phyloP scores from a whole-genome alignment of 1,140 invertebrate genomes.

The Hesperophylax magnus region DNA sequence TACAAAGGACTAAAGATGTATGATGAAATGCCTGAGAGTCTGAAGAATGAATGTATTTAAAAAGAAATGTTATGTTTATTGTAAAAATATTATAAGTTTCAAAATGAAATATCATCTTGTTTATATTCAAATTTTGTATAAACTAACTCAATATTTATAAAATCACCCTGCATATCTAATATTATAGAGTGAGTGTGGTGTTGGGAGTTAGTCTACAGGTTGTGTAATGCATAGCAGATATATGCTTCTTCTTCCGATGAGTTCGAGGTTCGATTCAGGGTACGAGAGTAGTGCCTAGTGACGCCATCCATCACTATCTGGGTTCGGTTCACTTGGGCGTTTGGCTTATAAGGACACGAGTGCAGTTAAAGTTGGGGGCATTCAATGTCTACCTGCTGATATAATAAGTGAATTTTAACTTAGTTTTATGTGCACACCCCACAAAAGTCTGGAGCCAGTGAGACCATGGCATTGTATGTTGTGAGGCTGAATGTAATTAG shows the following conservation, averaged over 20 bases:
- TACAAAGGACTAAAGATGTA: no score
- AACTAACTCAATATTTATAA: no score
- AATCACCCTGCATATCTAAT: not conserved
- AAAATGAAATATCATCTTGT: no score
- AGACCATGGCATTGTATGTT: no score
- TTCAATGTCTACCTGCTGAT: not conserved
- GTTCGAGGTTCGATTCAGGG: not conserved
- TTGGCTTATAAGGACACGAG: conserved; percentile 3
- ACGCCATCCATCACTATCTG: not conserved
- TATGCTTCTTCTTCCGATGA: not conserved
- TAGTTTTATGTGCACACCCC: no score
- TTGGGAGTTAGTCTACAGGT: not conserved
- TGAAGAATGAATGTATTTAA: no score
- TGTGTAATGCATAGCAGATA: not conserved
- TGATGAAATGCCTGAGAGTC: no score
- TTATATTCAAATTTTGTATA: no score
- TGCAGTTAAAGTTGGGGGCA: not conserved
- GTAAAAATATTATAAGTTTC: no score
- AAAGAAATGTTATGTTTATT: no score
- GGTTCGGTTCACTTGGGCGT: not conserved
- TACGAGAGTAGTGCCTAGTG: not conserved
- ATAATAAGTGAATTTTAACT: not conserved
- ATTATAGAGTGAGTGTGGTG: not conserved
- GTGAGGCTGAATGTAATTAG: no score
- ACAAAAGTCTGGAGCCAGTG: no score